Percentiles rank a stretch among this genome's conserved stretches.
These are phyloP conservation scores for Sylvia atricapilla DNA, from an alignment of 2,113 vertebrate genomes.

Conservation along the genomic window DNA sequence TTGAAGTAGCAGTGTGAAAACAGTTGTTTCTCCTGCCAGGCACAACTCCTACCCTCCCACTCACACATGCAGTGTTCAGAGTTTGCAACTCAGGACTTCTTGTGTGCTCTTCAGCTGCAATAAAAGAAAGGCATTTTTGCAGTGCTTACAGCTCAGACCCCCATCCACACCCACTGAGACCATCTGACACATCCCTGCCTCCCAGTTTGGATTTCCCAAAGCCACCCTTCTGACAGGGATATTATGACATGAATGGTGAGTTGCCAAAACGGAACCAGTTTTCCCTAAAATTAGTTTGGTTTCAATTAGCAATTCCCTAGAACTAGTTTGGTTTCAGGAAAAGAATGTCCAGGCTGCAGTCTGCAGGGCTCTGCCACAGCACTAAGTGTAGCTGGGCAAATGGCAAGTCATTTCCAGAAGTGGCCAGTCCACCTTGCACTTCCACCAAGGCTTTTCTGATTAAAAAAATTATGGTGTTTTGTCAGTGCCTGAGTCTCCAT, in stretches of 20 bases:
- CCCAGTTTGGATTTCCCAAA: accelerated
- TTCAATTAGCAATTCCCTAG: not conserved
- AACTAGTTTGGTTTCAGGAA: not conserved
- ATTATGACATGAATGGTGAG: not conserved
- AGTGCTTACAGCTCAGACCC: not conserved
- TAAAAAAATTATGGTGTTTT: not conserved
- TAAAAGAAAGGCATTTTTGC: not conserved
- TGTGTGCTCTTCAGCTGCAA: not conserved
- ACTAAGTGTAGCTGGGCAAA: not conserved
- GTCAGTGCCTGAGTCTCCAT: not conserved
- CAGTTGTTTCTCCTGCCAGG: not conserved
- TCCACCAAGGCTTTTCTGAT: not conserved
- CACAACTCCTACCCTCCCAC: not conserved
- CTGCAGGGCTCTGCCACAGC: not conserved
- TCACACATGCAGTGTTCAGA: not conserved
- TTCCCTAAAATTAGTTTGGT: not conserved
- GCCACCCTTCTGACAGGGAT: accelerated
- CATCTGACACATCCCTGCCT: not conserved
- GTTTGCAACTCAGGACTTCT: not conserved
- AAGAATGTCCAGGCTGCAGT: not conserved
- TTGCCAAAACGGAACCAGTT: not conserved
- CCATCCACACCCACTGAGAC: not conserved
- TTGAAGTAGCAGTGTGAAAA: not conserved
- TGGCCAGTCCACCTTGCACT: not conserved
- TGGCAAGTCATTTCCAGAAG: not conserved